Evolutionary conservation across 2,888 invertebrate species (phyloP).

Genomic region (Synergus gifuensis): DNA sequence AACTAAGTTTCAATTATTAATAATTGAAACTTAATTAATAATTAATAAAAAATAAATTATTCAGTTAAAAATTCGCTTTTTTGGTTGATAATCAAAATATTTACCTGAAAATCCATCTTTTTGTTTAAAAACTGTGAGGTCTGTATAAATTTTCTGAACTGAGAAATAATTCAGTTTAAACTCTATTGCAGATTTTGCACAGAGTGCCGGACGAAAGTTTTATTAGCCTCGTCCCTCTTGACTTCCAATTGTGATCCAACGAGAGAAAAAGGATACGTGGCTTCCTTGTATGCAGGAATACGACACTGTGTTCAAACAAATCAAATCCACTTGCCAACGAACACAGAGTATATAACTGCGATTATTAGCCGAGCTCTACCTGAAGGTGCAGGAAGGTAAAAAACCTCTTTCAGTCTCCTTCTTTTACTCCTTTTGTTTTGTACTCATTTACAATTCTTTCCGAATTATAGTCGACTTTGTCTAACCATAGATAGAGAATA

Average conservation of each 20-base stretch:
- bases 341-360: slow-evolving; percentile 92
- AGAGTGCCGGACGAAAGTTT: slow-evolving; percentile 95
- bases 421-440: not conserved
- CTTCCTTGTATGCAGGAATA: slow-evolving; percentile 91
- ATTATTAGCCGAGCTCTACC: slow-evolving; percentile 95
- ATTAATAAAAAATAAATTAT: too few relatives aligned
- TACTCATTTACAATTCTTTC: too few relatives aligned
- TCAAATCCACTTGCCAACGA: slow-evolving; percentile 92
- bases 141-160: too few relatives aligned
- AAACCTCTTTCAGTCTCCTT: slow-evolving; percentile 1
- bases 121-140: too few relatives aligned
- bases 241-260: slow-evolving; percentile 90
- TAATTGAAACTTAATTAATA: too few relatives aligned
- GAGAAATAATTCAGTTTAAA: not conserved
- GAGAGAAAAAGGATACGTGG: slow-evolving; percentile 94
- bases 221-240: slow-evolving; percentile 89
- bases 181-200: slow-evolving; percentile 85
- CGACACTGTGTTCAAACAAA: slow-evolving; percentile 89
- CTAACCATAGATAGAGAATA: not conserved
- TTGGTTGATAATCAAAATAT: slow-evolving; percentile 25
- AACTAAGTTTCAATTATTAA: too few relatives aligned
- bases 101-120: too few relatives aligned
- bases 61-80: not conserved
- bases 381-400: slow-evolving; percentile 90
- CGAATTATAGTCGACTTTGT: too few relatives aligned